A percentile compares a stretch with the other conserved stretches of the same genome.
phyloP scores from a whole-genome alignment of 2,797 vertebrate genomes.

The Protosalanx chinensis region DNA sequence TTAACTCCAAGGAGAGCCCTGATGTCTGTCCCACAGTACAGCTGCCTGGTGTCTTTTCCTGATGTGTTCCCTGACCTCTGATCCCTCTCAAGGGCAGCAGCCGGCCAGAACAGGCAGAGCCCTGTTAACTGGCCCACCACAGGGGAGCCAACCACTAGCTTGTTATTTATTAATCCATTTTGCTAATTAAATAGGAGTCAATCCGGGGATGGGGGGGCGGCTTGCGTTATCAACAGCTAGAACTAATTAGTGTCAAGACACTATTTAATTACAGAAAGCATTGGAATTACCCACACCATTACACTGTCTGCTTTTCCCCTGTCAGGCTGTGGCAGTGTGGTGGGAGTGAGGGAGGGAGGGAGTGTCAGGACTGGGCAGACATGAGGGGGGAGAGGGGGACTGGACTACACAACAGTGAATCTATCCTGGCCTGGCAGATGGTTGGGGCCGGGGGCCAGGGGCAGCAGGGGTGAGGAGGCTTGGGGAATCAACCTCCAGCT shows the following conservation, averaged over 20 bases:
- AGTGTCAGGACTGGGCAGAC: no score
- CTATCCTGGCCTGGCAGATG: neutral
- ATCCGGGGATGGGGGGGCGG: slow-evolving; percentile 48
- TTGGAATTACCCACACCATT: slow-evolving; percentile 66
- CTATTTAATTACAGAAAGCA: slow-evolving; percentile 62
- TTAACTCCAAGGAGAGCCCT: neutral
- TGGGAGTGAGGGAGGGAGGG: neutral
- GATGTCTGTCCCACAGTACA: neutral
- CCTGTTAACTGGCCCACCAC: slow-evolving; percentile 23
- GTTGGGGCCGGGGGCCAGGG: neutral
- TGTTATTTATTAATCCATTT: slow-evolving; percentile 63
- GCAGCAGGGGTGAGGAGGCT: neutral
- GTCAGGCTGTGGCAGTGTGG: slow-evolving; percentile 35
- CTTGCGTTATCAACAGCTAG: slow-evolving; percentile 60
- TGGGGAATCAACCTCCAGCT: neutral
- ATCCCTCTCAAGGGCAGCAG: neutral
- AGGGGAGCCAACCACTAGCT: slow-evolving; percentile 27
- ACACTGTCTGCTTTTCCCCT: slow-evolving; percentile 48
- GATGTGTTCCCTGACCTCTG: no score
- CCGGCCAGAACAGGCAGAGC: neutral
- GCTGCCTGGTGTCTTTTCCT: no score
- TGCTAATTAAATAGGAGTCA: slow-evolving; percentile 64
- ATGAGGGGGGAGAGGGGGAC: neutral
- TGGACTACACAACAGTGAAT: neutral
- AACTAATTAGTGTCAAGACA: slow-evolving; percentile 70